Percentiles rank a stretch among this genome's conserved stretches.
Evolutionary conservation across 2,113 vertebrate species (phyloP).

Genomic region (Ptilorrhoa leucosticta): DNA sequence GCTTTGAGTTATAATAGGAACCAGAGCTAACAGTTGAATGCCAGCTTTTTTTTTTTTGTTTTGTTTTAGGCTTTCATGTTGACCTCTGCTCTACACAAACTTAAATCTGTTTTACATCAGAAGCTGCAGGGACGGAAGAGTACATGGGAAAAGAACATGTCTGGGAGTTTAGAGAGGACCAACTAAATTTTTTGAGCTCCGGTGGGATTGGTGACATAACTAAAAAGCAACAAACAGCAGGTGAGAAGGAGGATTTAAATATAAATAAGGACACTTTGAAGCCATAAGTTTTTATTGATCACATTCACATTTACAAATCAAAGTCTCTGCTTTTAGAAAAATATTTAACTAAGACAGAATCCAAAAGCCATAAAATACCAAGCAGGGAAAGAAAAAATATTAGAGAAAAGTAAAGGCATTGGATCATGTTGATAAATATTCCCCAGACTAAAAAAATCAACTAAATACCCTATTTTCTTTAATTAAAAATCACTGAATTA

Average conservation of each 20-base stretch:
- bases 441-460: background rate
- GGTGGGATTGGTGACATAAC: conserved; percentile 79
- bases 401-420: background rate
- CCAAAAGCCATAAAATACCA: background rate
- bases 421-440: conserved; percentile 31
- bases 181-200: conserved; percentile 61
- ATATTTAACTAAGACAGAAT: conserved; percentile 23
- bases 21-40: conserved; percentile 69
- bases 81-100: conserved; percentile 77
- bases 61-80: conserved; percentile 78
- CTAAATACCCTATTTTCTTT: conserved; percentile 40
- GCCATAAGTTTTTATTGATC: conserved; percentile 75
- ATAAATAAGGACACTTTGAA: conserved; percentile 80
- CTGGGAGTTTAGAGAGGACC: conserved; percentile 18
- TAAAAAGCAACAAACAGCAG: conserved; percentile 85
- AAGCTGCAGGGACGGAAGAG: conserved; percentile 62
- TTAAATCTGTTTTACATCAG: conserved; percentile 81
- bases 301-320: conserved; percentile 81
- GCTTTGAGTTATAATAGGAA: conserved; percentile 69
- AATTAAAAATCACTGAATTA: conserved; percentile 57
- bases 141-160: conserved; percentile 68
- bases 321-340: conserved; percentile 62
- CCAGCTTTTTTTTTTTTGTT: conserved; percentile 51
- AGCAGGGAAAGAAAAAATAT: background rate
- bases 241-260: conserved; percentile 71